phyloP scores from a whole-genome alignment of 23 tunicate genomes.

The Oikopleura dioica region DNA sequence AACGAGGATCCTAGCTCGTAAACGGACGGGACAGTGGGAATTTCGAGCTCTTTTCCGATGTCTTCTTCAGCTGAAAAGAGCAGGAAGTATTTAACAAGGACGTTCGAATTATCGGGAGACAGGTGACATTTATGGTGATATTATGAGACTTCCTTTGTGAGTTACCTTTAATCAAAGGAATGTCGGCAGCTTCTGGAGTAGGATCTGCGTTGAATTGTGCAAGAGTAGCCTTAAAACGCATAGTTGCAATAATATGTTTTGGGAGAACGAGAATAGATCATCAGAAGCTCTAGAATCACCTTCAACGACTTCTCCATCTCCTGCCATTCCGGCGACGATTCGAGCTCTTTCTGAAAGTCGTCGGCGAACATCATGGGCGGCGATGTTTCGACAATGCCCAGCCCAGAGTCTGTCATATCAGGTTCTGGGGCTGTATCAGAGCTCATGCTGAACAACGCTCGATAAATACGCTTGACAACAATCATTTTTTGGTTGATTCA shows the following conservation, averaged over 20 bases:
- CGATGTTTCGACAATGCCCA: neutral
- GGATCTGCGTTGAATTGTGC: neutral
- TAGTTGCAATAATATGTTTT: too few species aligned
- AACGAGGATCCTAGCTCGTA: neutral
- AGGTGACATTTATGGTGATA: too few species aligned
- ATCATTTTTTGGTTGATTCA: too few species aligned
- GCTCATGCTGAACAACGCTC: too few species aligned
- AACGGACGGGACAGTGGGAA: neutral
- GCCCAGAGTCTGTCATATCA: too few species aligned
- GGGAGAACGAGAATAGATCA: too few species aligned
- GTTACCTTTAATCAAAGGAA: constrained; percentile 2
- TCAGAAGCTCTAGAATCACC: neutral
- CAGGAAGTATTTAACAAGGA: too few species aligned
- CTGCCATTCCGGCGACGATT: constrained; percentile 1
- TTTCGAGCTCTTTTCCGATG: neutral
- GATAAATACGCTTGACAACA: too few species aligned
- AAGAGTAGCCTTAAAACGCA: too few species aligned
- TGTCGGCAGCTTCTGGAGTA: neutral
- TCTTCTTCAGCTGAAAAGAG: neutral
- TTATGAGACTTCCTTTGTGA: too few species aligned
- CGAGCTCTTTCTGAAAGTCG: constrained; percentile 2
- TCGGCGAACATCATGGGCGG: constrained; percentile 11
- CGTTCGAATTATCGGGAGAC: too few species aligned
- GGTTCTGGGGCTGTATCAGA: too few species aligned
- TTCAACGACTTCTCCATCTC: constrained; percentile 4